Evolutionary conservation across 2,888 invertebrate genomes (phyloP).

Genomic region (Tetrapedia diversipes): DNA sequence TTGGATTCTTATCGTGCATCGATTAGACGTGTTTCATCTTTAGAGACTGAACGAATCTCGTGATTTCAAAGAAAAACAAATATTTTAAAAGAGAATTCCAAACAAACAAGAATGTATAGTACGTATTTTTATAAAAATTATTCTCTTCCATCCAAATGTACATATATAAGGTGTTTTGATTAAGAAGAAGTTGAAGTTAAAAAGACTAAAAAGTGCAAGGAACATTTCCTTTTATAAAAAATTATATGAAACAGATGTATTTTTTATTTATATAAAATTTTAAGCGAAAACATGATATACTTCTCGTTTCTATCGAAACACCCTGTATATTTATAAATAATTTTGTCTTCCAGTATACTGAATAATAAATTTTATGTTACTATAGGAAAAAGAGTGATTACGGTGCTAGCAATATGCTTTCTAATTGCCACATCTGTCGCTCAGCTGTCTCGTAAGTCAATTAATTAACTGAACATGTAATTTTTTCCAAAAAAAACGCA

Average conservation of each 20-base stretch:
- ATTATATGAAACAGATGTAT: background rate
- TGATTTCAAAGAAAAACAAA: background rate
- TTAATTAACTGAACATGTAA: background rate
- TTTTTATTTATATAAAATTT: background rate
- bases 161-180: background rate
- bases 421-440: constrained; percentile 31
- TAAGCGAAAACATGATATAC: background rate
- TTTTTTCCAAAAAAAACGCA: background rate
- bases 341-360: background rate
- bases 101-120: constrained; percentile 23
- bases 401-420: constrained; percentile 16
- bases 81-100: background rate
- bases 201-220: background rate
- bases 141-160: background rate
- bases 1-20: constrained; percentile 27
- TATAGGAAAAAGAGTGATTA: constrained; percentile 31
- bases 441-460: constrained; percentile 64
- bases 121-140: constrained; percentile 8
- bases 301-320: background rate
- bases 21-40: constrained; percentile 39
- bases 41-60: background rate
- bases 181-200: background rate
- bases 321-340: background rate
- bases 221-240: background rate
- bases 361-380: constrained; percentile 14